Base-by-base conservation (phyloP, 1,140 invertebrate species). In the Calephelis virginiensis region DNA sequence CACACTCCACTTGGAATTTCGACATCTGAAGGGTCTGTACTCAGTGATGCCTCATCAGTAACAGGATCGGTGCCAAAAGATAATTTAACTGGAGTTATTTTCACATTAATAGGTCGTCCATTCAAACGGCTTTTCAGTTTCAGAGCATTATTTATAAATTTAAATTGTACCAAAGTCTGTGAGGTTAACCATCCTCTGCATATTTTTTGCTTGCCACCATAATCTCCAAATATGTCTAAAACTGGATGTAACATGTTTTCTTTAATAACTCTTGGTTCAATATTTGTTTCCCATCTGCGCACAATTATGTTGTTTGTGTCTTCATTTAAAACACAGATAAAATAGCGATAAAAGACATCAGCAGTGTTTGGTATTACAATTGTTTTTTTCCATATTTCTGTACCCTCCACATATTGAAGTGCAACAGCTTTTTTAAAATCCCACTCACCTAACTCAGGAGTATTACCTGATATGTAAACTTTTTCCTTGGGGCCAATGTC, bases 111-210 rank as follows among this genome's bases (percentile, higher is more conserved):
- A 68, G 93, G 92, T 74, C 93, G 94, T 73, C 94, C 94, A 75
- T 71, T 60, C 13, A 95, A 92, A 82, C 97, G 94, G 73, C 94
- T 95, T 78, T 97, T 97, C 67, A 98, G 93, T 67, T 94, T 94
- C 67, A 98, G 94, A 2, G 97, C 96, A 80, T 95, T 95, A 75
- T 96, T 95, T 76, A 95, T 95, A 77, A 98, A 92, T 85, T 97
- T 97, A 59, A 99, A 94, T 85, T 98, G 97, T 60, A 98, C 93
- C 61, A 97, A 92, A 43, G 95, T 95, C 85, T 98, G 97, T 67
- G 94, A 93, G 37, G 95, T 97, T 0, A 99, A 89, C 97, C 97
- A 99, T 0, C 97, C 97, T 62, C 93, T 93, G 77, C 96, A 95
- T 10, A 97, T 91, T 72, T 93, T 94, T 40, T 92, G 90, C 48